phyloP scores from a whole-genome alignment of 2,888 invertebrate species.

The Cinara cedri region DNA sequence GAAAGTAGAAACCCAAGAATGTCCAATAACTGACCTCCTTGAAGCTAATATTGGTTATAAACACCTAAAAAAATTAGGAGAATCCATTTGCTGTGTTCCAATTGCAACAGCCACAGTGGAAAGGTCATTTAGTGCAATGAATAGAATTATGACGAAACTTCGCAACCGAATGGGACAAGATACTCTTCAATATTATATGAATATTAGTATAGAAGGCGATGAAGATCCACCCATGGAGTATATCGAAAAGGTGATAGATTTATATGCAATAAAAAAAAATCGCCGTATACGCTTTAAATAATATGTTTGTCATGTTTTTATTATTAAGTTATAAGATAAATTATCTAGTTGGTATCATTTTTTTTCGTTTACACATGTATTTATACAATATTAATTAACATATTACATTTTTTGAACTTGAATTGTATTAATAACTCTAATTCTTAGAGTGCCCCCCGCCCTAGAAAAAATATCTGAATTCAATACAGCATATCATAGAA shows the following conservation, averaged over 20 bases:
- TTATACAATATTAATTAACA: no score
- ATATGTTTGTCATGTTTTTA: no score
- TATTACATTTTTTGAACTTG: no score
- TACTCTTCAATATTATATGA: conserved; percentile 22
- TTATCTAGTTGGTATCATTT: no score
- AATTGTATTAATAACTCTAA: no score
- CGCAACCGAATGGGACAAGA: conserved; percentile 30
- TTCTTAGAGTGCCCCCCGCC: no score
- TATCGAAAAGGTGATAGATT: conserved; percentile 8
- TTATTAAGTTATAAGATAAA: no score
- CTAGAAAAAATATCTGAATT: no score
- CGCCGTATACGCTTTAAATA: conserved; percentile 8
- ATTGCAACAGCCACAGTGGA: conserved; percentile 14
- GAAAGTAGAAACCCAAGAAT: background rate
- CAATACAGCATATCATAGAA: no score
- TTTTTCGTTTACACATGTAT: no score
- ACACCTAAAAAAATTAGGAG: conserved; percentile 21
- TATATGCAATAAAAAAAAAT: no score
- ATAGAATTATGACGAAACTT: conserved; percentile 21
- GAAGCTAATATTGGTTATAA: conserved; percentile 19
- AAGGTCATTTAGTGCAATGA: conserved; percentile 5
- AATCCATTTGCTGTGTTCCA: conserved; percentile 26
- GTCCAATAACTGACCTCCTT: no score
- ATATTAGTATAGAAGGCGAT: conserved; percentile 13
- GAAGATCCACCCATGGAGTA: conserved; percentile 2